phyloP scores from a whole-genome alignment of 1,140 invertebrate species.

The Sinella curviseta region DNA sequence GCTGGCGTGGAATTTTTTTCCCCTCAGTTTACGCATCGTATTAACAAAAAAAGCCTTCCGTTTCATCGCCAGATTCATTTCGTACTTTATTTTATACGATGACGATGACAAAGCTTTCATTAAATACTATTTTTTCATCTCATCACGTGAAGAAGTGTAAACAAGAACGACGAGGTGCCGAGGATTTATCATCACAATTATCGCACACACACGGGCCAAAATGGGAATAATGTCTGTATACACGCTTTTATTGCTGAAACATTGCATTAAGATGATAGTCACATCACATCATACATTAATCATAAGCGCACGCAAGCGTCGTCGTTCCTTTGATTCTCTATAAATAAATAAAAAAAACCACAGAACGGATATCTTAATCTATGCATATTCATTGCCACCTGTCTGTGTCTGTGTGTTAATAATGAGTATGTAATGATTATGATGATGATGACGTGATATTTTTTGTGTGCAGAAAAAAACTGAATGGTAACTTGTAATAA shows the following conservation, averaged over 20 bases:
- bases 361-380: not conserved
- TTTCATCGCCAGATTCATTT: too few species aligned
- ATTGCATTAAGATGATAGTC: too few species aligned
- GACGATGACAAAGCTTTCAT: too few species aligned
- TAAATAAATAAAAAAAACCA: not conserved
- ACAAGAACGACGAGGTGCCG: not conserved
- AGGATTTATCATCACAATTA: not conserved
- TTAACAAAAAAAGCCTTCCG: too few species aligned
- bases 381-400: not conserved
- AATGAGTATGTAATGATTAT: not conserved
- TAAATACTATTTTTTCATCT: not conserved
- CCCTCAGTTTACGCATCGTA: too few species aligned
- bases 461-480: not conserved
- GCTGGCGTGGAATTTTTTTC: too few species aligned
- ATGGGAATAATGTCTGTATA: not conserved
- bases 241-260: not conserved
- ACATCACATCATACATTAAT: too few species aligned
- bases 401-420: not conserved
- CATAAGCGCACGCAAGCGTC: not conserved
- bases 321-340: not conserved
- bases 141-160: not conserved
- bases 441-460: too few species aligned
- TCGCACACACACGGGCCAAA: not conserved
- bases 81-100: too few species aligned
- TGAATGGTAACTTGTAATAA: too few species aligned